Conservation (phyloP, 2,888 invertebrate species). For the Dolichomitus sp. region DNA sequence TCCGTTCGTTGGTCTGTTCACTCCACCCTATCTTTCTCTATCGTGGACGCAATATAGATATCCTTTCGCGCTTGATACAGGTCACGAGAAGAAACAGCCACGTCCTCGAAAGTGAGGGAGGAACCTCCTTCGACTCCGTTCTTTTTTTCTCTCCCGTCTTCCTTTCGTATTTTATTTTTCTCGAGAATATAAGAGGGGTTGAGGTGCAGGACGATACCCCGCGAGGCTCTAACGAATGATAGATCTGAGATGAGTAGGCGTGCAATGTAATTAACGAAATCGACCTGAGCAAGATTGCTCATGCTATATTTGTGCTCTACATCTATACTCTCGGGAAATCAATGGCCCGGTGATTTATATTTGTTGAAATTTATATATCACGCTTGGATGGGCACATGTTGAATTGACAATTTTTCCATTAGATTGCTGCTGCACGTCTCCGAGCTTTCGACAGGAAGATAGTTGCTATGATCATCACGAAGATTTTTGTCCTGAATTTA, state of each 20-base stretch:
- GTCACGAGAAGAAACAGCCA: slow-evolving; percentile 32
- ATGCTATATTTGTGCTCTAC: background rate
- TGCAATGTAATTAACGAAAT: slow-evolving; percentile 60
- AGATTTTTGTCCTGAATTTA: background rate
- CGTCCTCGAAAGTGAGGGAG: slow-evolving; percentile 35
- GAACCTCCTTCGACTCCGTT: slow-evolving; percentile 8
- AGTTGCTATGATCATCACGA: background rate
- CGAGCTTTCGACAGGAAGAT: background rate
- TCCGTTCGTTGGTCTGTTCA: background rate
- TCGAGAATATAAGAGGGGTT: slow-evolving; percentile 42
- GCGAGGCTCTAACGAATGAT: slow-evolving; percentile 37
- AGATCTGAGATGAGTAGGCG: slow-evolving; percentile 43
- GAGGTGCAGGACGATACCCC: slow-evolving; percentile 42
- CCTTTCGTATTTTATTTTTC: slow-evolving; percentile 42
- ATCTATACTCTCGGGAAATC: slow-evolving; percentile 20
- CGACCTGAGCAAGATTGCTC: slow-evolving; percentile 24
- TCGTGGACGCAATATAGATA: slow-evolving; percentile 23
- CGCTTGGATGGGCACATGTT: background rate
- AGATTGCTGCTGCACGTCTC: background rate
- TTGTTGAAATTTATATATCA: background rate
- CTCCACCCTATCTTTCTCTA: background rate
- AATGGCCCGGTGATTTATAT: slow-evolving; percentile 1
- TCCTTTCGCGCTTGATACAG: slow-evolving; percentile 45
- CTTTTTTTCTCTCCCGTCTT: slow-evolving; percentile 12
- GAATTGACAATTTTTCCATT: slow-evolving; percentile 5